Evolutionary conservation across 1,140 invertebrate species (phyloP), one percentile per base, ranked within the genome.

Genomic region (Macrobrachium nipponense): DNA sequence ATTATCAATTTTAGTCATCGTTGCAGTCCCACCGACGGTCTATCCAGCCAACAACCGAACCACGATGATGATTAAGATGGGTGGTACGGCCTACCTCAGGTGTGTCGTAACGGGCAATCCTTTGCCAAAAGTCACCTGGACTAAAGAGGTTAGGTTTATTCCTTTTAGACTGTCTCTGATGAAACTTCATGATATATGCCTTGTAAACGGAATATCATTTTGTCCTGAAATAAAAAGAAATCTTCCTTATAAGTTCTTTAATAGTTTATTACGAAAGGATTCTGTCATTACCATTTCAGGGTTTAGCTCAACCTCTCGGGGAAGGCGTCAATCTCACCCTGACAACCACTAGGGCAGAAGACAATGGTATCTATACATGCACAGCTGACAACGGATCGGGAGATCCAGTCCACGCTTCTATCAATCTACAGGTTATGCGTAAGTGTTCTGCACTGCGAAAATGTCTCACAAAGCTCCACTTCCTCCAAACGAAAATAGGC

Each of bases 11-110:
- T 44, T 64, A 20, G 11, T 14, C 4, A 23, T 43, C 18, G 3
- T 11, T 59, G 14, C 82, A 84, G 82, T 84, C 20, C 82, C 82
- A 23, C 82, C 82, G n/a, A n/a, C 73, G 15, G 82, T 84, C 43
- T 77, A 61, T 72, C 82, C 82, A 12, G 75, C 43, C 58, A 68
- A 84, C n/a, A 84, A 84, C 73, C 82, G 82, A 73, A 84, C 60
- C 43, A 17, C 59, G n/a, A 62, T 84, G 60, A 77, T 44, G 7
- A 58, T 84, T 14, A 77, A 68, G 73, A 76, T 68, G 61, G 82
- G 75, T 2, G 23, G 73, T 51, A 68, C 43, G n/a, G 43, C 77
- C 75, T 76, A 60, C 43, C 58, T 84, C 5, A 43, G 10, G 43
- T 84, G 82, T n/a, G 20, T 23, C 20, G 73, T 75, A 8, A n/a